Conservation (phyloP, 2,113 vertebrate species). For the Steatornis caripensis region DNA sequence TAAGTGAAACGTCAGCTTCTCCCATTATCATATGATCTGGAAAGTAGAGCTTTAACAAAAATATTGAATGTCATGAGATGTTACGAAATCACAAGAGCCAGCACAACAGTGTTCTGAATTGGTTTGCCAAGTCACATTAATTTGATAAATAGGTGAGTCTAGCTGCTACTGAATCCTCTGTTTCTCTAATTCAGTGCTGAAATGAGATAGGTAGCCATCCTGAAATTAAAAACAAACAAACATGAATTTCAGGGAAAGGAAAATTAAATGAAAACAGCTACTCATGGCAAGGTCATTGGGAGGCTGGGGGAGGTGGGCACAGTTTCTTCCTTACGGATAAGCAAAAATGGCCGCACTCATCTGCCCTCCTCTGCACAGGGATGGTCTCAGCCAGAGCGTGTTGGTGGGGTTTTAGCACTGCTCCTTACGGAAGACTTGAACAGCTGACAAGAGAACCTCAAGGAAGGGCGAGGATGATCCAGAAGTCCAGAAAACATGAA, state of each 20-base stretch:
- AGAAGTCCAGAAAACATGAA: background rate
- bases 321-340: background rate
- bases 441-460: background rate
- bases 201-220: background rate
- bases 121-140: background rate
- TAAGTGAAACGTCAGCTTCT: background rate
- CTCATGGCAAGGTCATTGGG: background rate
- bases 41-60: background rate
- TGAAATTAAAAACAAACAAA: background rate
- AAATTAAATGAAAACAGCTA: background rate
- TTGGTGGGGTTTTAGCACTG: background rate
- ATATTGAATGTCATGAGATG: background rate
- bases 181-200: background rate
- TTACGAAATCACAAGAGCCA: background rate
- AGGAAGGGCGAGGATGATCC: background rate
- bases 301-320: accelerated
- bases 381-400: background rate
- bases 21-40: background rate
- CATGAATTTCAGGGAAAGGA: background rate
- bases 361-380: background rate
- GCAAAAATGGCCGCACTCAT: background rate
- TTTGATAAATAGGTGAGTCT: background rate
- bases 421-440: background rate
- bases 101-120: background rate
- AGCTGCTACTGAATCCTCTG: background rate